A percentile compares a stretch with the other conserved stretches of the same genome.
phyloP scores from a whole-genome alignment of 2,888 invertebrate genomes.

The Sipha maydis region DNA sequence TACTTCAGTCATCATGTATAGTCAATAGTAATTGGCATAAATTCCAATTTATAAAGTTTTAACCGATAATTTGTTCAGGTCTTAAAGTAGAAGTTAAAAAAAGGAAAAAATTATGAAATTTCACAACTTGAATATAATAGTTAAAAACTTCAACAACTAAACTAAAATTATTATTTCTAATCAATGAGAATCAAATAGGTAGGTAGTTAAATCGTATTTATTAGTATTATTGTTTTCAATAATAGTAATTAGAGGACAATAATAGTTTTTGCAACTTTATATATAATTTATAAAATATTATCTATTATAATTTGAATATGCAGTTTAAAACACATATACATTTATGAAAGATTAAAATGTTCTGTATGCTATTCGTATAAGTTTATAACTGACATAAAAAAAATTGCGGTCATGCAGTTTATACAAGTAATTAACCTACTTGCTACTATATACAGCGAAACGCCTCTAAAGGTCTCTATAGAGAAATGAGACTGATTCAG shows the following conservation, averaged over 20 bases:
- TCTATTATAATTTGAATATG: constrained; percentile 7
- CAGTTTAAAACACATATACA: background rate
- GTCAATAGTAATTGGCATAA: background rate
- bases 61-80: background rate
- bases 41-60: constrained; percentile 6
- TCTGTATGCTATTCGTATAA: background rate
- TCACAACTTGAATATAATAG: background rate
- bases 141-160: no score
- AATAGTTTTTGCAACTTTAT: background rate
- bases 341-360: background rate
- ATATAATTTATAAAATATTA: background rate
- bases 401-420: constrained; percentile 35
- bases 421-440: constrained; percentile 35
- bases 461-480: background rate
- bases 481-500: background rate
- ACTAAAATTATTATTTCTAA: no score
- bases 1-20: background rate
- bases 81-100: background rate
- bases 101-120: background rate
- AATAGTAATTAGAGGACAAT: background rate
- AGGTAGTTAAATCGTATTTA: no score
- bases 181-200: no score
- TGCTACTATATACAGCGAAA: background rate
- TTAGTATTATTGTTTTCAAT: no score
- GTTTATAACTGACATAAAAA: background rate